Conservation (phyloP, 1,140 invertebrate species). For the Cepaea nemoralis region DNA sequence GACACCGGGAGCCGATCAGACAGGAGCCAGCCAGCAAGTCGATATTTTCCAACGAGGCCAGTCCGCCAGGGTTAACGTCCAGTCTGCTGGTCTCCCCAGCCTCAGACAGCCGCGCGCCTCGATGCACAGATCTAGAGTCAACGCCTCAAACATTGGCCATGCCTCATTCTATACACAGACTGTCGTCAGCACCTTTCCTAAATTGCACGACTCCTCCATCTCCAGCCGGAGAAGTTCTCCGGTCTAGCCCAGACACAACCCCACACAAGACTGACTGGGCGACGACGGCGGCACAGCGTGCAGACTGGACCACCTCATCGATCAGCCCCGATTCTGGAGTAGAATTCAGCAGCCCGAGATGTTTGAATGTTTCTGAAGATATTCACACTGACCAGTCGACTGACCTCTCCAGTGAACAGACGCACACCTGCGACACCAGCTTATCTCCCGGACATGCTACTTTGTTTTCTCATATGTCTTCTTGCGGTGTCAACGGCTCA, state of each 20-base stretch:
- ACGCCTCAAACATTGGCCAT: neutral
- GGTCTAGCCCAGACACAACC: neutral
- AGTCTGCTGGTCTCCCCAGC: neutral
- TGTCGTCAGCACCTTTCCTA: neutral
- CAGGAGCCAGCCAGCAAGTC: neutral
- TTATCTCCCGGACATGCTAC: neutral
- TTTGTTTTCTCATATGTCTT: neutral
- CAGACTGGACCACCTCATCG: neutral
- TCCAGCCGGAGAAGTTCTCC: neutral
- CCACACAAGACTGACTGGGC: neutral
- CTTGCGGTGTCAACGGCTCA: neutral
- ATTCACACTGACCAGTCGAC: neutral
- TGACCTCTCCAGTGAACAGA: neutral
- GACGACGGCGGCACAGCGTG: neutral
- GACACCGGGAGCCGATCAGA: too few relatives aligned
- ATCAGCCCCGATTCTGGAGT: constrained; percentile 18
- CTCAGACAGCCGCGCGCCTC: neutral
- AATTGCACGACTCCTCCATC: neutral
- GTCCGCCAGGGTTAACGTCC: neutral
- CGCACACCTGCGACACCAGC: too few relatives aligned
- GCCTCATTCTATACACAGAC: neutral
- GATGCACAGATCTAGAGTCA: neutral
- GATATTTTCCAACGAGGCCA: neutral
- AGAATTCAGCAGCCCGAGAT: constrained; percentile 9
- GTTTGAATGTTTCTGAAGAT: neutral